Percentiles rank a stretch among this genome's conserved stretches.
Evolutionary conservation across 2,888 invertebrate species (phyloP).

Genomic region (Glomeris marginata): DNA sequence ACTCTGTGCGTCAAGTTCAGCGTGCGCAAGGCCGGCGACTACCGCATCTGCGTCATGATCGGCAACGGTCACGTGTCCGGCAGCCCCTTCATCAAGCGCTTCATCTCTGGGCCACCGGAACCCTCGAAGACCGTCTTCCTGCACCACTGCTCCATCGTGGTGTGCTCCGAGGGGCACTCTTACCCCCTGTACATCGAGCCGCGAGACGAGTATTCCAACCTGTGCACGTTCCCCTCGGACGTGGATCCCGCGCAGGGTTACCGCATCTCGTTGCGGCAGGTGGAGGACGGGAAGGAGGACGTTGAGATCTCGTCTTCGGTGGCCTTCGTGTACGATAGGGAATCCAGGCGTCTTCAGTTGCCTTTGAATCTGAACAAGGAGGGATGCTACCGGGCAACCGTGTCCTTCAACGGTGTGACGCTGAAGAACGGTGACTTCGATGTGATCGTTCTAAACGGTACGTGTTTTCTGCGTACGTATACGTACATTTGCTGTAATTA

Average conservation of each 20-base stretch:
- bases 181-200: slow-evolving; percentile 72
- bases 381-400: slow-evolving; percentile 65
- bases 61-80: slow-evolving; percentile 66
- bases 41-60: slow-evolving; percentile 69
- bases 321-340: slow-evolving; percentile 59
- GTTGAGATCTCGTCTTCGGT: slow-evolving; percentile 34
- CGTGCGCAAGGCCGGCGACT: slow-evolving; percentile 76
- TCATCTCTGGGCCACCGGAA: slow-evolving; percentile 64
- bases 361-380: slow-evolving; percentile 61
- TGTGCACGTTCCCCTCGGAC: slow-evolving; percentile 37
- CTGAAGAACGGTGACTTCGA: slow-evolving; percentile 82
- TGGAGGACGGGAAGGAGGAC: not conserved
- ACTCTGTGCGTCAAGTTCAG: slow-evolving; percentile 81
- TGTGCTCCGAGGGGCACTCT: slow-evolving; percentile 59
- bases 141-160: slow-evolving; percentile 66
- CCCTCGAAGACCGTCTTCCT: slow-evolving; percentile 69
- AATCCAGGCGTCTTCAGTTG: slow-evolving; percentile 59
- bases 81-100: slow-evolving; percentile 69
- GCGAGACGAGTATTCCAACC: slow-evolving; percentile 79
- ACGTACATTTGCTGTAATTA: not conserved
- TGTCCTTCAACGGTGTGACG: slow-evolving; percentile 55
- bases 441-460: slow-evolving; percentile 76
- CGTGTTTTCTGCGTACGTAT: too few species aligned
- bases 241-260: slow-evolving; percentile 44
- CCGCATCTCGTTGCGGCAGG: slow-evolving; percentile 29